Evolutionary conservation across 2,797 vertebrate genomes (phyloP), one percentile per base, ranked within the genome.

Genomic region (Falco novaeseelandiae): DNA sequence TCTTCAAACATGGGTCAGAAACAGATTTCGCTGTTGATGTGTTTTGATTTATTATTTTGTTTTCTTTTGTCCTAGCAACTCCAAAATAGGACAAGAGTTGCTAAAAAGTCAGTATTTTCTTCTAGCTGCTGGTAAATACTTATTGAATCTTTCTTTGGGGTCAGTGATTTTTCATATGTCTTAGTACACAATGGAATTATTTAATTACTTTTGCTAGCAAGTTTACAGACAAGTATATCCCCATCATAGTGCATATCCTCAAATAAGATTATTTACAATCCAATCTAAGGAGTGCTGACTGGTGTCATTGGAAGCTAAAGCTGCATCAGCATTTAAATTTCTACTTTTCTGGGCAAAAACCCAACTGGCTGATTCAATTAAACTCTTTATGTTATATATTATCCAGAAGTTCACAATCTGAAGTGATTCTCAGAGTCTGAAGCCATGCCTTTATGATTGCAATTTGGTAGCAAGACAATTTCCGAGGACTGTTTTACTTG

Each of bases 201-300:
- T 98, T 98, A 98, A 98, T 98, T 98, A 98, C 98, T 98, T 98
- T 97, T 98, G 97, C 97, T 97, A 98, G 97, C 97, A 97, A 98
- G 97, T 98, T 98, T 98, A 96, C 96, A 93, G 96, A 98, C 97
- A 97, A 97, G 96, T 94, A 94, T 93, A 89, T 91, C 81, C 93
- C 87, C 79, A 97, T 97, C 94, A 90, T 93, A 97, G 93, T 95
- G 97, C 97, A 93, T 97, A 97, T 96, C 96, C 83, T 79, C 97
- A 98, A 98, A 98, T 97, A 98, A 98, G 98, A 98, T 98, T 98
- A 98, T 98, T 98, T 98, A 98, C 98, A 98, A 98, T 98, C 98
- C 97, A 98, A 98, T 98, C 98, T 98, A 98, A 98, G 97, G 98
- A 98, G 95, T 98, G 98, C 98, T 98, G 98, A 98, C 98, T 98